Conservation (phyloP, 1,140 invertebrate species). For the Pseudachorutes palmiensis region DNA sequence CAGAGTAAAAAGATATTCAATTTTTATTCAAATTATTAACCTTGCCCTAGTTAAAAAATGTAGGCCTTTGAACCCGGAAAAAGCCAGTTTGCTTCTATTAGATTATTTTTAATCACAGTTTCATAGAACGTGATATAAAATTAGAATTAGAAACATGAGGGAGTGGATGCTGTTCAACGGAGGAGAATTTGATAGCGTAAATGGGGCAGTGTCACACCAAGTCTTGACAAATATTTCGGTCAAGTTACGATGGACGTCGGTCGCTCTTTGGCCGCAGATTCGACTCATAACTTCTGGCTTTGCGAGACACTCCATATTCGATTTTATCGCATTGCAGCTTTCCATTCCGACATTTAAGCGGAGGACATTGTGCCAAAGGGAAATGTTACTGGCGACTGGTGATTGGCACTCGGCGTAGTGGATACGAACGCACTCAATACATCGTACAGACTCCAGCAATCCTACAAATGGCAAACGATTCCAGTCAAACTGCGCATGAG, state of each 20-base stretch:
- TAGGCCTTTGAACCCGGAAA: too few species aligned
- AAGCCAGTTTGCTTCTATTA: too few species aligned
- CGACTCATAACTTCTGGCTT: not conserved
- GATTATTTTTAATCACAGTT: too few species aligned
- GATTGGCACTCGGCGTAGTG: not conserved
- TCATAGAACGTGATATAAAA: too few species aligned
- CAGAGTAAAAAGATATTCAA: too few species aligned
- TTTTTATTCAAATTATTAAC: too few species aligned
- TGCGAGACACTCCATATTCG: not conserved
- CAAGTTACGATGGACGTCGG: not conserved
- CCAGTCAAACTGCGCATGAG: not conserved
- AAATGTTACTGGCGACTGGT: not conserved
- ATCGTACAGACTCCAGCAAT: not conserved
- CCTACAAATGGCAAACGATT: not conserved
- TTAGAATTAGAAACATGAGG: not conserved
- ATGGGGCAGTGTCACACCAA: conserved; percentile 11
- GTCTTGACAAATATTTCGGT: not conserved
- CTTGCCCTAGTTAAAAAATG: too few species aligned
- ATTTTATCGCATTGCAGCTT: not conserved
- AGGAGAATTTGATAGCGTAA: not conserved
- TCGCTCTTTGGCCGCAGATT: conserved; percentile 1
- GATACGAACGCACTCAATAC: not conserved
- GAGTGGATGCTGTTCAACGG: not conserved
- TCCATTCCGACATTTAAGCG: not conserved
- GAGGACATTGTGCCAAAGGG: conserved; percentile 5